Base-by-base conservation (phyloP, 2,888 invertebrate species). In the Aplocera efformata region DNA sequence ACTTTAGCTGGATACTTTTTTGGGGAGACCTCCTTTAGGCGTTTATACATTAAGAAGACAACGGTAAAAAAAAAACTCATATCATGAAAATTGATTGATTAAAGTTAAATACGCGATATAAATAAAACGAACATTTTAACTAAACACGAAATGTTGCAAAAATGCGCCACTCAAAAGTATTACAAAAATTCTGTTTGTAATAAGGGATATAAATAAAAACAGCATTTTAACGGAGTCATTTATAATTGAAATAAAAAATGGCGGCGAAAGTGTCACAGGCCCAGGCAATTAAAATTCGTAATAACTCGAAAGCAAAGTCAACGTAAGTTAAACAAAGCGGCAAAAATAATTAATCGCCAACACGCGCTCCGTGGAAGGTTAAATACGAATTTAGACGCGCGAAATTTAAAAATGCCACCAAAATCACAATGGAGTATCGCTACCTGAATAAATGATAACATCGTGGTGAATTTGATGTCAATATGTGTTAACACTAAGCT, bases 401-500 rank as follows among this genome's bases (percentile, higher is more conserved):
- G 60, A 64, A 70, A 33, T 45, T 37, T 31, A 40, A 48, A 37
- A 48, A 37, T 26, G 35, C 33, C 39, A 72, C 71, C 63, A 76
- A 81, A 78, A 79, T 72, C 71, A 76, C 77, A 79, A 78, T 78
- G 72, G 74, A 76, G 71, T 76, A 84, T 79, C 72, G 70, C 75
- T 72, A 80, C 81, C 79, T 85, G 84, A 86, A 88, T 86, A 83
- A 86, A 83, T 85, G 86, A 88, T 86, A 88, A 73, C 79, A 84
- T 85, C 81, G 85, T 79, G 84, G 85, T 80, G 80, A 88, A 88
- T 85, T 88, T 85, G 82, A 86, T 86, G 88, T 88, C 88, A 88
- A 88, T 88, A 88, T 88, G 86, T 86, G 88, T 88, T 88, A 88
- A 88, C 86, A 85, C 85, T 86, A 86, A 88, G 86, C 88, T 86